These are phyloP conservation scores for Atrichornis clamosus DNA, from an alignment of 2,113 vertebrate species.

Conservation along the genomic window DNA sequence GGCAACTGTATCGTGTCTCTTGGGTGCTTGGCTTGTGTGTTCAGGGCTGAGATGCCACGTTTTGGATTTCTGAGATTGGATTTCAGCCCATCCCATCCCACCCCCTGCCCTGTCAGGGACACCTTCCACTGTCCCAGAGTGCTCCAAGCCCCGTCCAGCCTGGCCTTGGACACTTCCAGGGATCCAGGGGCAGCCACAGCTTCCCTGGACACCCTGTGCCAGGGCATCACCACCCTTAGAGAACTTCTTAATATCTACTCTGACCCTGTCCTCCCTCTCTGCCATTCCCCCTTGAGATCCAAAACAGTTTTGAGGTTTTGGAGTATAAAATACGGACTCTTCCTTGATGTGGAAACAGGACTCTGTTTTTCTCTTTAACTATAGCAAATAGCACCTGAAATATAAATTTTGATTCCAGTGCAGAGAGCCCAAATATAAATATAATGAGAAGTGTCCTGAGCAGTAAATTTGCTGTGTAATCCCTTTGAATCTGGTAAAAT, in stretches of 20 bases:
- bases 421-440: neutral
- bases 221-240: neutral
- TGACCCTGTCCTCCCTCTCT: neutral
- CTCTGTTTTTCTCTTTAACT: neutral
- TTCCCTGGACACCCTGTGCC: neutral
- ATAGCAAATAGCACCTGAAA: neutral
- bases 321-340: rapidly evolving
- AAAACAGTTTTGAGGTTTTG: neutral
- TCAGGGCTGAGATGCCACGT: neutral
- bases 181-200: neutral
- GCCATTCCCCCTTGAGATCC: neutral
- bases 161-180: neutral
- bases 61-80: neutral
- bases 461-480: neutral
- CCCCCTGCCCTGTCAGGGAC: neutral
- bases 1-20: rapidly evolving
- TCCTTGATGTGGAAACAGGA: neutral
- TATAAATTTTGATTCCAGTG: neutral
- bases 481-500: neutral
- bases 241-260: neutral
- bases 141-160: neutral
- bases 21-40: neutral
- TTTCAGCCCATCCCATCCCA: neutral
- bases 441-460: neutral
- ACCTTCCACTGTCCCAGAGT: neutral